Percentiles rank a stretch among this genome's conserved stretches.
Evolutionary conservation across 2,113 vertebrate genomes (phyloP).

Genomic region (Aldabrachelys gigantea): DNA sequence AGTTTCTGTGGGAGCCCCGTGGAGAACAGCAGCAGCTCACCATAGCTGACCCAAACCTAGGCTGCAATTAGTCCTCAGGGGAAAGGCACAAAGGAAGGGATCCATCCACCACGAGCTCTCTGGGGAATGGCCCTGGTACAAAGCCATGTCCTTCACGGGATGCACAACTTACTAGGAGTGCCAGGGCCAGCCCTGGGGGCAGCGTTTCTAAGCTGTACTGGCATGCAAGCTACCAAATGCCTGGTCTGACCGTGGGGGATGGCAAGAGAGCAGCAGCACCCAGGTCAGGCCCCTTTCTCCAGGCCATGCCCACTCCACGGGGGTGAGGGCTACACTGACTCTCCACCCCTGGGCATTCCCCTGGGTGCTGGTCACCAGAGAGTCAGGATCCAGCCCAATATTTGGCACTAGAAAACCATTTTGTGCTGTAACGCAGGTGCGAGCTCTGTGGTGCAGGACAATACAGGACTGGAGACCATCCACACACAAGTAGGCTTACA

Average conservation of each 20-base stretch:
- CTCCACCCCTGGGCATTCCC: not conserved
- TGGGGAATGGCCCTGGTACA: not conserved
- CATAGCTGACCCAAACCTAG: not conserved
- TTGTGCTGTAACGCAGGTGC: rapidly evolving
- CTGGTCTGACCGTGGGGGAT: not conserved
- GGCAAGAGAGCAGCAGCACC: too few relatives aligned
- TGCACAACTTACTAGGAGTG: not conserved
- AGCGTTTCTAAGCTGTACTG: not conserved
- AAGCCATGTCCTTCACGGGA: not conserved
- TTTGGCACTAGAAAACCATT: rapidly evolving
- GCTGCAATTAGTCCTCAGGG: too few relatives aligned
- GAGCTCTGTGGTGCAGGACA: rapidly evolving
- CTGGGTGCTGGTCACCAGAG: not conserved
- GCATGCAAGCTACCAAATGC: not conserved
- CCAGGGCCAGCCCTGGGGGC: not conserved
- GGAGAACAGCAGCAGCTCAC: too few relatives aligned
- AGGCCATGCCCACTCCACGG: not conserved
- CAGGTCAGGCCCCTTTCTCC: not conserved
- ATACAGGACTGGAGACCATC: rapidly evolving
- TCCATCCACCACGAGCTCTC: too few relatives aligned
- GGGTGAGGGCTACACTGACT: not conserved
- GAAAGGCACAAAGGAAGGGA: not conserved
- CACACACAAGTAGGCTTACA: rapidly evolving
- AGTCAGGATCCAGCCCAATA: rapidly evolving
- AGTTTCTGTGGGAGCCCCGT: too few relatives aligned